Conservation (phyloP, 2,888 invertebrate genomes). For the Dascillus cervinus region DNA sequence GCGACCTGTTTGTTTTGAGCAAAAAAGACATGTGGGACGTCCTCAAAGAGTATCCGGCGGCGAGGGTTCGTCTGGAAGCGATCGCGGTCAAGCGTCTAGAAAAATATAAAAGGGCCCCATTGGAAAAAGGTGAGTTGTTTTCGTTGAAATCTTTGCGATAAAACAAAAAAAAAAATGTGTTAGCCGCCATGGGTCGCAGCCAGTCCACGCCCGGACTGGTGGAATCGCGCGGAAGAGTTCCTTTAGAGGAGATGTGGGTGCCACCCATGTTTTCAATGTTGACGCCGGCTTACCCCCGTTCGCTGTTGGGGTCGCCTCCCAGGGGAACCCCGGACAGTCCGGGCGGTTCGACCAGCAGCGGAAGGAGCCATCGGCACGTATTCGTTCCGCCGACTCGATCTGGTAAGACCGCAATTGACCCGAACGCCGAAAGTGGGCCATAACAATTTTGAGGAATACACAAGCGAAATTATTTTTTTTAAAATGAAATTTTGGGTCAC, state of each 20-base stretch:
- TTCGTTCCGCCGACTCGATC: constrained; percentile 41
- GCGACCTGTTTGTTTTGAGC: constrained; percentile 95
- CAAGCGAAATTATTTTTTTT: too few species aligned
- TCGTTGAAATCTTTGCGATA: neutral
- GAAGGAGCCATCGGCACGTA: constrained; percentile 37
- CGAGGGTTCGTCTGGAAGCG: constrained; percentile 88
- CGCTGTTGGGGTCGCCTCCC: constrained; percentile 38
- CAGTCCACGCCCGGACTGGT: constrained; percentile 94
- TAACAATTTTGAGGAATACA: too few species aligned
- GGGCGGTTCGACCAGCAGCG: constrained; percentile 46
- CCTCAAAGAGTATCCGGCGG: constrained; percentile 90
- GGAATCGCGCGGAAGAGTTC: constrained; percentile 84
- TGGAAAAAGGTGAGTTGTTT: constrained; percentile 71
- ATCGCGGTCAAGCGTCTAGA: constrained; percentile 96
- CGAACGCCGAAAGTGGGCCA: too few species aligned
- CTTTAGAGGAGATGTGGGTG: constrained; percentile 80
- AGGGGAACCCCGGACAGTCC: constrained; percentile 46
- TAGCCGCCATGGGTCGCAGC: constrained; percentile 91
- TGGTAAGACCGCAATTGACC: constrained; percentile 26
- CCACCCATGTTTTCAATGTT: constrained; percentile 43
- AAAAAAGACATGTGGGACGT: constrained; percentile 99
- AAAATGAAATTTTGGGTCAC: too few species aligned
- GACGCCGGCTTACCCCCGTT: constrained; percentile 30
- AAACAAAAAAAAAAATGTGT: constrained; percentile 19
- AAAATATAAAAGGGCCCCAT: constrained; percentile 91